phyloP scores from a whole-genome alignment of 2,113 vertebrate genomes.

The Equus quagga region DNA sequence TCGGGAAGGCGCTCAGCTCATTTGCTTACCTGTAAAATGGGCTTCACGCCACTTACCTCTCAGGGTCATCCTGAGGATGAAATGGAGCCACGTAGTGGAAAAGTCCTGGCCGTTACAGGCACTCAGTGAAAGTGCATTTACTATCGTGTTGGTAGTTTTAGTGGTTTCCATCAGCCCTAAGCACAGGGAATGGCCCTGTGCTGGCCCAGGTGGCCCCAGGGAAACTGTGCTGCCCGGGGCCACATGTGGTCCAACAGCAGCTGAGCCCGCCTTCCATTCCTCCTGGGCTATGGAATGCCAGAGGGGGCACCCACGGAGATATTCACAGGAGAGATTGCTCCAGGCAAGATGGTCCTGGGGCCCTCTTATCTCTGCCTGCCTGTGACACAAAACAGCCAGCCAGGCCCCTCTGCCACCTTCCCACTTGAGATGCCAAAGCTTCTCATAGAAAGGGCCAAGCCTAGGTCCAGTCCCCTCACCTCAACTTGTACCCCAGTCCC shows the following conservation, averaged over 20 bases:
- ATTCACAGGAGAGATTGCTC: not conserved
- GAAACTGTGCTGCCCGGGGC: not conserved
- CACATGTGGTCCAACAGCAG: not conserved
- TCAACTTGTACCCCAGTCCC: accelerated
- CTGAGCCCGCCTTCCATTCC: not conserved
- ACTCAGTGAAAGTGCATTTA: not conserved
- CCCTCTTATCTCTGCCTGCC: not conserved
- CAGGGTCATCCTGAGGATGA: not conserved
- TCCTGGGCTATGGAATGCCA: not conserved
- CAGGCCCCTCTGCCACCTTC: not conserved
- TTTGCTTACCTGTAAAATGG: not conserved
- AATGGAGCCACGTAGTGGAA: not conserved
- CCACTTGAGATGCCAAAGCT: not conserved
- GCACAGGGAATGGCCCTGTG: not conserved
- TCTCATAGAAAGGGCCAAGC: not conserved
- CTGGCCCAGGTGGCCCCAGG: not conserved
- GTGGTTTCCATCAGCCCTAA: accelerated
- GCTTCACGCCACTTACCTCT: not conserved
- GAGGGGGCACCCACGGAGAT: not conserved
- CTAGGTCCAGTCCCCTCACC: not conserved
- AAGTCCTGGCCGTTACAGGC: not conserved
- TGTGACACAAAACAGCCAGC: not conserved
- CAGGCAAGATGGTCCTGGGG: not conserved
- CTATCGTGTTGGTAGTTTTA: too few species aligned
- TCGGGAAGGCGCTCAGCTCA: not conserved